Conservation (phyloP, 2,888 invertebrate species). For the Euclidia mi region DNA sequence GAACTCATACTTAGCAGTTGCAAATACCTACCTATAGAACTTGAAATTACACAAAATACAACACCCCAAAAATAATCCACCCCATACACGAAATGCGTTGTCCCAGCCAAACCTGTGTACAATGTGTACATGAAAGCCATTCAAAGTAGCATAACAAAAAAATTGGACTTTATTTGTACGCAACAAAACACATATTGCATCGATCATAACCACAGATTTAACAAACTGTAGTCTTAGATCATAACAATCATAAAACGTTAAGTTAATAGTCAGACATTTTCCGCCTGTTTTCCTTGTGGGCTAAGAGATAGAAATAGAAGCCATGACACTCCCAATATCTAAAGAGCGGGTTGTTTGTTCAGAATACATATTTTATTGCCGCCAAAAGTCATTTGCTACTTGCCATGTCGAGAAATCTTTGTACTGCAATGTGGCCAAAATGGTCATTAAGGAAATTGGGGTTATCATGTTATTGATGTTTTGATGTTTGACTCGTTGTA, state of each 20-base stretch:
- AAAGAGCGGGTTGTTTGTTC: constrained; percentile 24
- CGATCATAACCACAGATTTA: too few relatives aligned
- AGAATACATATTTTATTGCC: constrained; percentile 28
- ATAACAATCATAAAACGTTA: constrained; percentile 57
- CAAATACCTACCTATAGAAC: too few relatives aligned
- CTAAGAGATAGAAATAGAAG: constrained; percentile 29
- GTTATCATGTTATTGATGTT: constrained; percentile 3
- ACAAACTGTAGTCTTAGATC: too few relatives aligned
- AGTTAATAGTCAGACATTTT: constrained; percentile 61
- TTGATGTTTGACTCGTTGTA: too few relatives aligned
- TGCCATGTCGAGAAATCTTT: constrained; percentile 20
- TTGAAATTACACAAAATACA: too few relatives aligned
- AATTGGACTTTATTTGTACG: constrained; percentile 51
- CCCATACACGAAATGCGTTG: too few relatives aligned
- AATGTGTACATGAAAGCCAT: constrained; percentile 35
- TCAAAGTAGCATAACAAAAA: constrained; percentile 44
- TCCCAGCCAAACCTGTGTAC: constrained; percentile 15
- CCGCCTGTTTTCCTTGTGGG: constrained; percentile 60
- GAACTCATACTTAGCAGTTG: too few relatives aligned
- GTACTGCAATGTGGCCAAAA: constrained; percentile 9
- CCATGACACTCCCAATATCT: constrained; percentile 2
- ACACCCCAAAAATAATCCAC: too few relatives aligned
- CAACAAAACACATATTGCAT: constrained; percentile 56
- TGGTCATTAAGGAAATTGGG: constrained; percentile 22
- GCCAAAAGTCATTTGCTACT: constrained; percentile 23